Percentiles rank a stretch among this genome's conserved stretches.
phyloP scores from a whole-genome alignment of 2,113 vertebrate species.

The Periophthalmodon schlosseri region DNA sequence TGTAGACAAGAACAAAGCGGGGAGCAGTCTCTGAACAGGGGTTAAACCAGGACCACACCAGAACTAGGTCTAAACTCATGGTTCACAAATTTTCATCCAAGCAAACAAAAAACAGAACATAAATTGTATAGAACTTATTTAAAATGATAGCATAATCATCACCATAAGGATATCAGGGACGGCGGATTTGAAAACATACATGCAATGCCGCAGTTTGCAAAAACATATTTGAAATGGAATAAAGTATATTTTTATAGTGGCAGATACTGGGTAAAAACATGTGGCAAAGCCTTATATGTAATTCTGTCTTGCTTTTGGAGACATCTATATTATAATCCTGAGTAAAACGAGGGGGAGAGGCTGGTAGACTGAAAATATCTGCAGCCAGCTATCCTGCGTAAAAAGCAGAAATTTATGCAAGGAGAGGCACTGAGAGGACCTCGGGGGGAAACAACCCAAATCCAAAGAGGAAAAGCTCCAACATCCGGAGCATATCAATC shows the following conservation, averaged over 20 bases:
- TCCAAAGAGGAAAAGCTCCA: constrained; percentile 13
- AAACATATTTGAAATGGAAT: background rate
- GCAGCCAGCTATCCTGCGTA: background rate
- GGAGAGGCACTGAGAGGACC: background rate
- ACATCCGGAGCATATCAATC: constrained; percentile 6
- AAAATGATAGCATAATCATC: background rate
- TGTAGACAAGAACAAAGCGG: too few species aligned
- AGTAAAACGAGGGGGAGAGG: background rate
- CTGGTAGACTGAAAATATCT: background rate
- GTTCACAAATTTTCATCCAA: too few species aligned
- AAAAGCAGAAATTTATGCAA: constrained; percentile 14
- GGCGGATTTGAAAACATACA: background rate
- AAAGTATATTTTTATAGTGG: background rate
- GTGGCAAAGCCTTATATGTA: background rate
- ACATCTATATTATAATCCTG: background rate
- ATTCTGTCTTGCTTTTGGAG: background rate
- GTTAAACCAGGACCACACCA: too few species aligned
- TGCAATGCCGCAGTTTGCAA: background rate
- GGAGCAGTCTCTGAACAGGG: too few species aligned
- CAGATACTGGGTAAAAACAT: background rate
- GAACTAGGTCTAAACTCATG: too few species aligned
- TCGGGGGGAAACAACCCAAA: constrained; percentile 4
- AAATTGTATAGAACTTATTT: too few species aligned
- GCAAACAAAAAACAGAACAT: too few species aligned
- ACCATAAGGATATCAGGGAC: background rate